Evolutionary conservation across 2,113 vertebrate genomes (phyloP).

Genomic region (Sapajus apella): DNA sequence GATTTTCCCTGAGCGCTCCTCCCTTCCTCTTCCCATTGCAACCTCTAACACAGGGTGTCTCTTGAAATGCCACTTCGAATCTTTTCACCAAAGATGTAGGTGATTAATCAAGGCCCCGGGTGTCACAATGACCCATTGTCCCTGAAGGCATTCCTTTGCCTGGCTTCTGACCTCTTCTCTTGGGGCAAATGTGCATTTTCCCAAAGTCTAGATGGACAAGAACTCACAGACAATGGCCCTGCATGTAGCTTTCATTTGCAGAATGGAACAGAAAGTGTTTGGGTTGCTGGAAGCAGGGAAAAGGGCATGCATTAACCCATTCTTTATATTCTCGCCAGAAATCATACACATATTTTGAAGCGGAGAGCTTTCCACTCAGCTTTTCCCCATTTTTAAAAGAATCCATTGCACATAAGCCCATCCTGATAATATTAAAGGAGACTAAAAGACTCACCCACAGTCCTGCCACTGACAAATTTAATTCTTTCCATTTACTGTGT

Average conservation of each 20-base stretch:
- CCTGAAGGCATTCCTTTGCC: not conserved
- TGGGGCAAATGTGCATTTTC: not conserved
- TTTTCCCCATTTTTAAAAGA: not conserved
- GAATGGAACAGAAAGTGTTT: not conserved
- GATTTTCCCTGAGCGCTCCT: fast-evolving
- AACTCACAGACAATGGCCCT: not conserved
- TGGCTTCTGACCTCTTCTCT: conserved; percentile 27
- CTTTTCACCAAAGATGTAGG: not conserved
- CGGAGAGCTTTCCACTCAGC: not conserved
- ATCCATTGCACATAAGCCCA: not conserved
- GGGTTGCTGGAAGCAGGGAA: not conserved
- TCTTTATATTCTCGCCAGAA: not conserved
- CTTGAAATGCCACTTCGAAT: not conserved
- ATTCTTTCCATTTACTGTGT: not conserved
- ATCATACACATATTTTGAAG: not conserved
- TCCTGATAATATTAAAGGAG: not conserved
- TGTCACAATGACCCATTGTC: conserved; percentile 44
- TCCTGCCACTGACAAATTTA: not conserved
- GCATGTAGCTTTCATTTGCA: not conserved
- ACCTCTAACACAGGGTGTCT: not conserved
- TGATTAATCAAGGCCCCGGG: not conserved
- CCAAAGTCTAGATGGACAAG: not conserved
- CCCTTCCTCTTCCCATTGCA: fast-evolving
- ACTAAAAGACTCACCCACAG: not conserved
- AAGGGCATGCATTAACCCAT: not conserved